phyloP scores from a whole-genome alignment of 1,140 invertebrate genomes.

The Drosophila nebulosa region DNA sequence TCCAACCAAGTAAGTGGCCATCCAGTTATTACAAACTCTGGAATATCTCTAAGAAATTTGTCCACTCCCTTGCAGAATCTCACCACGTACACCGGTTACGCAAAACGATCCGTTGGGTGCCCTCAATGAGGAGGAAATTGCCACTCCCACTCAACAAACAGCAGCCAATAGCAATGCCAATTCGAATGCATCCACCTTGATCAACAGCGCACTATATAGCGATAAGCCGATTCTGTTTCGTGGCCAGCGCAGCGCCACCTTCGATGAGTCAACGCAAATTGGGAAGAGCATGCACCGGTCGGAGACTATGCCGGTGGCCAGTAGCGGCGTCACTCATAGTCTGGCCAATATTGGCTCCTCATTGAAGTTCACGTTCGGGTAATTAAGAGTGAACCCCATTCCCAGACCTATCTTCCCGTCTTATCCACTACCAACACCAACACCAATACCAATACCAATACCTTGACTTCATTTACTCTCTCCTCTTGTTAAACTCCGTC shows the following conservation, averaged over 20 bases:
- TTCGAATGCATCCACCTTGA: slow-evolving; percentile 11
- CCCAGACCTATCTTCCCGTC: not conserved
- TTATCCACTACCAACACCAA: not conserved
- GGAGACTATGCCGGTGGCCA: slow-evolving; percentile 89
- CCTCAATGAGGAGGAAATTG: slow-evolving; percentile 82
- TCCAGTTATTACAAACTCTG: too few species aligned
- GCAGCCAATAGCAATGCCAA: slow-evolving; percentile 12
- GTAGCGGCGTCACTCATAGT: slow-evolving; percentile 85
- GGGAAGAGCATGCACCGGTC: slow-evolving; percentile 86
- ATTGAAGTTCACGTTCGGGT: slow-evolving; percentile 92
- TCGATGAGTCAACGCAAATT: slow-evolving; percentile 83
- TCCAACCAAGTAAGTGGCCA: slow-evolving; percentile 80
- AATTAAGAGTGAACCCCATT: slow-evolving; percentile 75
- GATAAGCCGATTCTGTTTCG: slow-evolving; percentile 84
- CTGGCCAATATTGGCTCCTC: slow-evolving; percentile 89
- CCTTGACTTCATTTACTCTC: not conserved
- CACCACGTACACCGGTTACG: slow-evolving; percentile 90
- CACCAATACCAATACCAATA: too few species aligned
- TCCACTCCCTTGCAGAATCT: slow-evolving; percentile 81
- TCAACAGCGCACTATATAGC: slow-evolving; percentile 68
- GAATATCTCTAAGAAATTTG: not conserved
- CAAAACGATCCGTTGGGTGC: slow-evolving; percentile 95
- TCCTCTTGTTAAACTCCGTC: too few species aligned
- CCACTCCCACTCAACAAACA: slow-evolving; percentile 31
- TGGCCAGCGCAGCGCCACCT: slow-evolving; percentile 83